Percentiles rank a stretch among this genome's conserved stretches.
These are phyloP conservation scores for Lophotis ruficrista DNA, from an alignment of 2,113 vertebrate genomes.

Conservation along the genomic window DNA sequence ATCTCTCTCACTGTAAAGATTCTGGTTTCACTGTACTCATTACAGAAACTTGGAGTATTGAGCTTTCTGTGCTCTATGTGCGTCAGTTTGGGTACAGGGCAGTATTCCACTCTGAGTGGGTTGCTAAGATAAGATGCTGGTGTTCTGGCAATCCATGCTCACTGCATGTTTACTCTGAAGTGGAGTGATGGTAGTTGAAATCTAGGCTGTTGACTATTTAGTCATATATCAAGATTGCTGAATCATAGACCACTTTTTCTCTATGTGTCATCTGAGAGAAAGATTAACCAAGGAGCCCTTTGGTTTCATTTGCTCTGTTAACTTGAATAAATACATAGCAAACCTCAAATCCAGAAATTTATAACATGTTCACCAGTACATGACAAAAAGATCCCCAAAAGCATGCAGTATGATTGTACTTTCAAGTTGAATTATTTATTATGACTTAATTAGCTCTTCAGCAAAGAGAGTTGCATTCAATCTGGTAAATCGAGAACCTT, in stretches of 20 bases:
- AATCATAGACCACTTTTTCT: not conserved
- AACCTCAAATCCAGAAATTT: not conserved
- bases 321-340: not conserved
- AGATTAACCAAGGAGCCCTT: not conserved
- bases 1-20: not conserved
- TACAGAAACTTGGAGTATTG: not conserved
- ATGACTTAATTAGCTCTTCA: not conserved
- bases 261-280: not conserved
- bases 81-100: not conserved
- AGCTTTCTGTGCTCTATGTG: not conserved
- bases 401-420: not conserved
- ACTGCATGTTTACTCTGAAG: not conserved
- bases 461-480: not conserved
- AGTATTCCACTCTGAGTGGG: not conserved
- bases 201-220: not conserved
- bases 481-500: conserved; percentile 4
- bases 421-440: not conserved
- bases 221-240: not conserved
- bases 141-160: not conserved
- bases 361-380: not conserved
- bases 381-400: not conserved
- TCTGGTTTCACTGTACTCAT: not conserved
- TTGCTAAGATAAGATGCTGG: not conserved
- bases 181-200: not conserved
- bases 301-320: not conserved